These are phyloP conservation scores for Alcedo atthis DNA, from an alignment of 2,797 vertebrate species.

Conservation along the genomic window DNA sequence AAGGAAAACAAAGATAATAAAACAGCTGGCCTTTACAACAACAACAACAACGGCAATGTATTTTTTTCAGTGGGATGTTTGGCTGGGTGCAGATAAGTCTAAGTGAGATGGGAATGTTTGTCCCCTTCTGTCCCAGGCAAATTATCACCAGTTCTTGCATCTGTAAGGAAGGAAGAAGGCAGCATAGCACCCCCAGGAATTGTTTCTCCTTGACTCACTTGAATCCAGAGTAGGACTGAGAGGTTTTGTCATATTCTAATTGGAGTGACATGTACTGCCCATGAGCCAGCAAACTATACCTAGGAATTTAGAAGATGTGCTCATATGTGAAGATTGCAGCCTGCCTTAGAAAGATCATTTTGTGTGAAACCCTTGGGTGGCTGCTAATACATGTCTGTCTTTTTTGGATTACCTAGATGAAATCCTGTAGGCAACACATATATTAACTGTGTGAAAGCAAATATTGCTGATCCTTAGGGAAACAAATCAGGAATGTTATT, in stretches of 20 bases:
- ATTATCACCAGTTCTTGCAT: neutral
- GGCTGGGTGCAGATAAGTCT: neutral
- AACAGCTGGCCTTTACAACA: neutral
- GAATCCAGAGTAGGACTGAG: neutral
- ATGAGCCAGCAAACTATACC: neutral
- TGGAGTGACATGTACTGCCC: fast-evolving
- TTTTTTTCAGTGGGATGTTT: neutral
- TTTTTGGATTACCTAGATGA: neutral
- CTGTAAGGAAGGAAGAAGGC: neutral
- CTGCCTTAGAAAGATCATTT: neutral
- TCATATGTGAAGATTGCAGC: neutral
- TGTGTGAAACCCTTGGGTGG: neutral
- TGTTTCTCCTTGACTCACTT: neutral
- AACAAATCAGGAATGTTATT: neutral
- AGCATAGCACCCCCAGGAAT: neutral
- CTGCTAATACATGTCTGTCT: neutral
- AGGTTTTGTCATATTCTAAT: neutral
- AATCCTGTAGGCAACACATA: neutral
- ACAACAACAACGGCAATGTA: neutral
- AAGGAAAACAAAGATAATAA: neutral
- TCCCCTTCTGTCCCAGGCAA: neutral
- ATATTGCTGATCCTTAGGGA: neutral
- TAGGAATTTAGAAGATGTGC: neutral
- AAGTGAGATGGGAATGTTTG: neutral
- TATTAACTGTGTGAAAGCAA: neutral